Percentiles rank a stretch among this genome's conserved stretches.
phyloP scores from a whole-genome alignment of 1,140 invertebrate genomes.

The Calephelis nemesis region DNA sequence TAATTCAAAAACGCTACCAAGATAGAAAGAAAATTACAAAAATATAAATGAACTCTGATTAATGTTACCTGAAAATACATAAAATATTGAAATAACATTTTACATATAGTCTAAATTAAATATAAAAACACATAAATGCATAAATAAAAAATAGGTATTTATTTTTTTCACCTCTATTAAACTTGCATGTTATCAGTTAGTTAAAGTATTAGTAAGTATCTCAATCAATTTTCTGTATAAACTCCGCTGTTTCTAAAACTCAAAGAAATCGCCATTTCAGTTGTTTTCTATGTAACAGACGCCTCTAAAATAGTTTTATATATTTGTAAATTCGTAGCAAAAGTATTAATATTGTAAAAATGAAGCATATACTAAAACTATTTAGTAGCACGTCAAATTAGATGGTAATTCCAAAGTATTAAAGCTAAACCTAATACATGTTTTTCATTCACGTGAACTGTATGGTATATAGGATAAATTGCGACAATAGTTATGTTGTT shows the following conservation, averaged over 20 bases:
- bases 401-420: conserved; percentile 28
- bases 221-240: conserved; percentile 3
- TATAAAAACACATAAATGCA: no score
- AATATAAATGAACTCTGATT: no score
- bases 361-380: conserved; percentile 16
- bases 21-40: no score
- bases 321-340: conserved; percentile 38
- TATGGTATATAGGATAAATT: conserved; percentile 59
- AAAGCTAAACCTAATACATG: conserved; percentile 36
- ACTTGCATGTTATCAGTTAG: not conserved
- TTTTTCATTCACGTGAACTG: conserved; percentile 55
- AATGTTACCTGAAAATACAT: no score
- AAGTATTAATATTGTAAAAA: conserved; percentile 26
- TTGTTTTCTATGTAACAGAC: conserved; percentile 24
- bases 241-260: not conserved
- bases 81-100: no score
- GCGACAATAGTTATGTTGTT: conserved; percentile 77
- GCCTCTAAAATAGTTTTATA: conserved; percentile 35
- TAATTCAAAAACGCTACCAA: no score
- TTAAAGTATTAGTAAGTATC: not conserved
- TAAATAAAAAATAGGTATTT: no score
- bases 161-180: not conserved
- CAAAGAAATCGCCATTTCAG: not conserved
- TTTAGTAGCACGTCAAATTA: conserved; percentile 21
- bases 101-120: no score